Evolutionary conservation across 2,797 vertebrate genomes (phyloP), one percentile per base, ranked within the genome.

Genomic region (Silurus aristotelis): DNA sequence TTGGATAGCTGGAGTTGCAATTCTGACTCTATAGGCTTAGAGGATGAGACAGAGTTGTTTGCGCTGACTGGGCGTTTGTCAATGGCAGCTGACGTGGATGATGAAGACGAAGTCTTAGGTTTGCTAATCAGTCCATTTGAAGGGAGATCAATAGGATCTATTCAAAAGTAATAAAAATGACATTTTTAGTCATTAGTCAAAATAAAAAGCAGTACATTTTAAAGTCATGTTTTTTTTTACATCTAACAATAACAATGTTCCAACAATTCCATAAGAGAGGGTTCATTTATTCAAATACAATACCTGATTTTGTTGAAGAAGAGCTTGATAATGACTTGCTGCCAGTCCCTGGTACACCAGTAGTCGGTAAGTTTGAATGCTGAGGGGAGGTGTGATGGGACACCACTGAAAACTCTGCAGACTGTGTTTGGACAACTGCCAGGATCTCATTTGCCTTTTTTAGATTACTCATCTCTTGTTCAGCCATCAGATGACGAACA

Each of bases 101-200:
- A 91, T 64, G 95, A 94, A 61, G 94, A 94, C 76, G 95, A 94
- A 89, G 95, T 92, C 87, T 94, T 94, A 87, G 91, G 94, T 78
- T 96, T 97, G 95, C 94, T 95, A 94, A 95, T 95, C 95, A 94
- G 94, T 94, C 96, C 96, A 92, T 94, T 96, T 88, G 95, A 94
- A 85, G 96, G 94, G 89, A 95, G 94, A 91, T 95, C 92, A 89
- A 93, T 95, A 93, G 95, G 94, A 95, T 95, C 95, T 90, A 72
- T 71, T 70, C 9, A 76, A 20, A 20, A 55, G 80, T 46, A 46
- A 84, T 20, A 19, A 48, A 72, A 58, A 52, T 43, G 25, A 8
- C 27, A 80, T 52, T 52, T 52, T 38, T 38, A 38, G 38, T 38
- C 38, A 38, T 38, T 38, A 38, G 38, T 38, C 38, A 38, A 52